Conservation (phyloP, 2,888 invertebrate genomes). For the Noctua fimbriata region DNA sequence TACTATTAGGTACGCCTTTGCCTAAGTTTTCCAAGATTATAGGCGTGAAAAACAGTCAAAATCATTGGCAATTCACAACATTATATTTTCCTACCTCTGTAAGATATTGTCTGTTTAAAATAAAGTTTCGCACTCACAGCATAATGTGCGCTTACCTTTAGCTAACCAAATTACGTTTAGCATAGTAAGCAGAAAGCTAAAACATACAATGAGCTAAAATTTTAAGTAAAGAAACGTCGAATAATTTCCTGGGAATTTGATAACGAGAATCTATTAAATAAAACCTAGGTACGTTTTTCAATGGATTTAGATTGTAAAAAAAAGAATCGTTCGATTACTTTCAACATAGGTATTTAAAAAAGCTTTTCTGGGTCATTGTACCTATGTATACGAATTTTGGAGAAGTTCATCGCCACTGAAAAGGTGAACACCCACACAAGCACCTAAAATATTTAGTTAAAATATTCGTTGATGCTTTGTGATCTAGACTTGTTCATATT, state of each 20-base stretch:
- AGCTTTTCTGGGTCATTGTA: background rate
- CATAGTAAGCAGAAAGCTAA: constrained; percentile 19
- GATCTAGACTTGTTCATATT: background rate
- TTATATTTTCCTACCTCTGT: no score
- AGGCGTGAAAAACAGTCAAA: no score
- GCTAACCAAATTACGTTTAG: constrained; percentile 39
- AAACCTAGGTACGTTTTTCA: background rate
- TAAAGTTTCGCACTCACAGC: background rate
- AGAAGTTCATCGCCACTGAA: background rate
- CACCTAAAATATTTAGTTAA: no score
- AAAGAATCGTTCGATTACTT: background rate
- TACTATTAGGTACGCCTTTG: no score
- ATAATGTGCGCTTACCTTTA: constrained; percentile 28
- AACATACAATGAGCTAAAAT: constrained; percentile 22
- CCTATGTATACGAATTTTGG: background rate
- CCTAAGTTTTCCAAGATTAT: no score
- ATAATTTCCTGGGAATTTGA: background rate
- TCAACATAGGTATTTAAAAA: background rate
- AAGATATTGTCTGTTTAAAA: background rate
- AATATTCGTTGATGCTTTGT: no score
- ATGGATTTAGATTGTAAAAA: no score
- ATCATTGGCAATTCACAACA: no score
- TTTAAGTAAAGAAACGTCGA: constrained; percentile 17
- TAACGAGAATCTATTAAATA: background rate
- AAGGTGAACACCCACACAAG: background rate